Evolutionary conservation across 2,113 vertebrate species (phyloP), one percentile per base, ranked within the genome.

Genomic region (Agelaius phoeniceus): DNA sequence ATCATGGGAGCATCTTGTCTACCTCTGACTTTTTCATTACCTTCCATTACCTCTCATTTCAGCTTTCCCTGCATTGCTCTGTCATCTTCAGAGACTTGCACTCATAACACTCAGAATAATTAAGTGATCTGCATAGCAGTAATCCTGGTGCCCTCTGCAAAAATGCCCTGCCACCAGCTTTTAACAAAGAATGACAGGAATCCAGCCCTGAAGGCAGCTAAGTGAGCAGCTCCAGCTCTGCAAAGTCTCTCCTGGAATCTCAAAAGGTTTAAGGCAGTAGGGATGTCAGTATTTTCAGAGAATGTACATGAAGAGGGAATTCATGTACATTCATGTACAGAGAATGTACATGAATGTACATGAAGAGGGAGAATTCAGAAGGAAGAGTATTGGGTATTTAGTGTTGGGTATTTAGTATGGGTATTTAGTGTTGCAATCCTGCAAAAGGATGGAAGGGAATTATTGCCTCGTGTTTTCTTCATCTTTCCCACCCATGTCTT

Each of bases 21-120:
- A 91, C 71, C 37, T 78, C 96, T 95, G 96, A 96, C 95, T 97
- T 95, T 97, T 96, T 96, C 94, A 97, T 96, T 97, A 97, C 91
- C 79, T 96, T 97, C 96, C 96, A 98, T 97, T 97, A 96, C 69
- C 55, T 94, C 88, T 96, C 48, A 84, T 92, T 95, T 88, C 75
- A 71, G 89, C 62, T 87, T 80, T 89, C 43, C 8, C 72, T 59
- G 62, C 75, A 39, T 76, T 67, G 28, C 80, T 52, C 72, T 93
- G 90, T 92, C 94, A 95, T 95, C 89, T 91, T 72, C 54, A 35
- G 92, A 97, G 93, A 91, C 76, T 85, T 86, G 80, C 92, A 83
- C 79, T 82, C 79, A 84, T 66, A 93, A 61, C 58, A 69, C 92
- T 97, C 46, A 1, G 15, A 95, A 94, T 95, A 97, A 97, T 97